Conservation (phyloP, 2,888 invertebrate species). For the Pteria penguin region DNA sequence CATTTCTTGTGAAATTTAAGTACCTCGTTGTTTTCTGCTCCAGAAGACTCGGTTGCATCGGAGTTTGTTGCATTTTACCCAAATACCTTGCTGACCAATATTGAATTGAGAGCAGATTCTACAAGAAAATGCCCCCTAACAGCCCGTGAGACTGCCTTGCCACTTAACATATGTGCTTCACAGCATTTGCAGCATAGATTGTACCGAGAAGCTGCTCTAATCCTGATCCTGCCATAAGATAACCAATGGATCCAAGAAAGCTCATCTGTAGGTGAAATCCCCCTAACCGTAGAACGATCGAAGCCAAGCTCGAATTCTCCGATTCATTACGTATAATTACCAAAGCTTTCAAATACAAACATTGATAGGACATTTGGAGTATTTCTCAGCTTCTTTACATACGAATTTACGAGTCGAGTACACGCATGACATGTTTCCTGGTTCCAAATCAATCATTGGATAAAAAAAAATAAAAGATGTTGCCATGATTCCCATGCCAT, state of each 20-base stretch:
- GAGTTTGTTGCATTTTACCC: too few relatives aligned
- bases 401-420: conserved; percentile 48
- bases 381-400: conserved; percentile 22
- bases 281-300: conserved; percentile 46
- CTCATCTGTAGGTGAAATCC: conserved; percentile 61
- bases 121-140: conserved; percentile 54
- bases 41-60: too few relatives aligned
- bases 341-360: conserved; percentile 52
- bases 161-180: conserved; percentile 52
- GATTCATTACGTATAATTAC: background rate
- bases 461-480: conserved; percentile 34
- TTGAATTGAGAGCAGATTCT: too few relatives aligned
- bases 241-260: conserved; percentile 62
- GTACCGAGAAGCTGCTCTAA: conserved; percentile 52
- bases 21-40: too few relatives aligned
- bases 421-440: conserved; percentile 45
- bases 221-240: conserved; percentile 51
- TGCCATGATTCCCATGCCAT: conserved; percentile 50
- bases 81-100: too few relatives aligned
- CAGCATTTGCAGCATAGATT: conserved; percentile 52
- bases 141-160: conserved; percentile 52
- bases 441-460: conserved; percentile 51
- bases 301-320: background rate
- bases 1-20: too few relatives aligned
- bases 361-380: conserved; percentile 44